These are phyloP conservation scores for Orestias chungarensis DNA, from an alignment of 2,797 vertebrate genomes.

Conservation along the genomic window DNA sequence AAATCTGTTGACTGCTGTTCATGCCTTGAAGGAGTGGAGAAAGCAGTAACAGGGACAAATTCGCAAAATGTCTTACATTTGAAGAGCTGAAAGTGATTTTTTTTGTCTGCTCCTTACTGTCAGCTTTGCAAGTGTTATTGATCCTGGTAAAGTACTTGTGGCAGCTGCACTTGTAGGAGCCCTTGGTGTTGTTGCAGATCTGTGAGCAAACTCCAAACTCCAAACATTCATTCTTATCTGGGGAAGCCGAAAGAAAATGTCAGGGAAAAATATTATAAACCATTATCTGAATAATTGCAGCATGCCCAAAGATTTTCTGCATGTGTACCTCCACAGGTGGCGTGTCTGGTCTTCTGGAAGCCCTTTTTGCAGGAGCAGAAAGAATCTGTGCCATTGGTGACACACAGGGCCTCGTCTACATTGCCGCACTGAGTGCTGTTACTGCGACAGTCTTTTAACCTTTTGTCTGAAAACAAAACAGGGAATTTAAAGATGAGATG, in stretches of 20 bases:
- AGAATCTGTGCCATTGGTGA: constrained; percentile 81
- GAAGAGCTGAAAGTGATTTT: neutral
- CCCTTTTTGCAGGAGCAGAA: constrained; percentile 92
- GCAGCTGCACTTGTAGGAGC: constrained; percentile 91
- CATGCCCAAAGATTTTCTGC: neutral
- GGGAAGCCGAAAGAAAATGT: constrained; percentile 38
- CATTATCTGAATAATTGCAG: neutral
- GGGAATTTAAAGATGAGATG: constrained; percentile 6
- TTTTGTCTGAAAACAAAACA: constrained; percentile 79
- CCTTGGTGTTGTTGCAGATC: constrained; percentile 97
- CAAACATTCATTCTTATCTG: constrained; percentile 94
- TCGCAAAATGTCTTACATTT: neutral
- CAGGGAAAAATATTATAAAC: neutral
- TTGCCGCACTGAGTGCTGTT: constrained; percentile 90
- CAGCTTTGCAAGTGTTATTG: constrained; percentile 91
- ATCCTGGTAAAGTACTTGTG: constrained; percentile 92
- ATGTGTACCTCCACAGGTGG: constrained; percentile 87
- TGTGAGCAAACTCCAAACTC: constrained; percentile 93
- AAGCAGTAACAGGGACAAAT: neutral
- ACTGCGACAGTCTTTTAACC: constrained; percentile 86
- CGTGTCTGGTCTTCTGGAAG: constrained; percentile 89
- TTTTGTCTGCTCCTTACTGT: constrained; percentile 77
- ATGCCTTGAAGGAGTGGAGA: constrained; percentile 66
- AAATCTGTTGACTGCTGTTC: constrained; percentile 86
- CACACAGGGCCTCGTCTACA: constrained; percentile 90